These are phyloP conservation scores for Glyphotaelius pellucidus DNA, from an alignment of 2,888 invertebrate species.

Conservation along the genomic window DNA sequence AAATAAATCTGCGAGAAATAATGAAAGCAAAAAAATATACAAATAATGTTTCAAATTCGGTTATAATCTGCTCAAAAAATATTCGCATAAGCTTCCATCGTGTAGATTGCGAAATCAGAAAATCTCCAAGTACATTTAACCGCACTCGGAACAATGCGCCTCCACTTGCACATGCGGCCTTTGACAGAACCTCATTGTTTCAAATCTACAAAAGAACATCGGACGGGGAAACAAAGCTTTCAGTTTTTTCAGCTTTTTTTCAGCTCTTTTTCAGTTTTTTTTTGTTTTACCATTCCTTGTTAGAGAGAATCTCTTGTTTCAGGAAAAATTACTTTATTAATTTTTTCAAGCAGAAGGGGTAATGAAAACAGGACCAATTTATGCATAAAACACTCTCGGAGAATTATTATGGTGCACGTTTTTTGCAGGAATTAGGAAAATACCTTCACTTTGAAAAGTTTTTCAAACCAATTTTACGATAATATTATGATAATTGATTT, in stretches of 20 bases:
- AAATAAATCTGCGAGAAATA: too few relatives aligned
- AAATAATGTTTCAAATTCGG: background rate
- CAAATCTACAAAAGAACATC: slow-evolving; percentile 60
- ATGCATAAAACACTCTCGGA: background rate
- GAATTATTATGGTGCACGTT: background rate
- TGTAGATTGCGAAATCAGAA: slow-evolving; percentile 33
- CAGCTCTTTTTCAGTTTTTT: background rate
- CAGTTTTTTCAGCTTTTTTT: background rate
- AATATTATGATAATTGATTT: too few relatives aligned
- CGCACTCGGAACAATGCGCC: slow-evolving; percentile 43
- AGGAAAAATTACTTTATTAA: slow-evolving; percentile 15
- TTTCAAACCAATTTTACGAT: background rate
- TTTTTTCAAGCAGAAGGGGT: background rate
- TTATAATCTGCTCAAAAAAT: background rate
- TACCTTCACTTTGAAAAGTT: background rate
- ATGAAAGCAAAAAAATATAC: background rate
- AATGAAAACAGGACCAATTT: slow-evolving; percentile 10
- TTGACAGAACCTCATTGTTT: slow-evolving; percentile 53
- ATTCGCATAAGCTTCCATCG: background rate
- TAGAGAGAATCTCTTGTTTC: slow-evolving; percentile 7
- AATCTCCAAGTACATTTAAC: slow-evolving; percentile 23
- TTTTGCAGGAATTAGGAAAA: background rate
- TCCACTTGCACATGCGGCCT: slow-evolving; percentile 48
- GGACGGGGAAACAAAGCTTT: slow-evolving; percentile 45
- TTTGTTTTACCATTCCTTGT: background rate